phyloP scores from a whole-genome alignment of 2,113 vertebrate genomes.

The Dasypus novemcinctus region DNA sequence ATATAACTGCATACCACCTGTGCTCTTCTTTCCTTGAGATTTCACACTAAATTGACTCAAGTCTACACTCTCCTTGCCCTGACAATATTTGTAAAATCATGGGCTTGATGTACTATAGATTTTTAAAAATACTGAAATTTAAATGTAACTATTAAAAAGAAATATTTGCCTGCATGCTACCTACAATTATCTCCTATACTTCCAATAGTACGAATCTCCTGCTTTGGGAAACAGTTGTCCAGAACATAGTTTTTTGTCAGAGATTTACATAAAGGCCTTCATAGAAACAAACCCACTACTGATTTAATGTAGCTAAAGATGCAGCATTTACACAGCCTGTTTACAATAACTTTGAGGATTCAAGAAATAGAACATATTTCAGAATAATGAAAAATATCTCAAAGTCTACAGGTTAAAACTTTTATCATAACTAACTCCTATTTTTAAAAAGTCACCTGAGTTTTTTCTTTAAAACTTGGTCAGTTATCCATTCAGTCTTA shows the following conservation, averaged over 20 bases:
- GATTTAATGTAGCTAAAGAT: background rate
- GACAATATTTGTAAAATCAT: conserved; percentile 23
- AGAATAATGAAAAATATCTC: conserved; percentile 11
- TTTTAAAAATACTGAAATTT: background rate
- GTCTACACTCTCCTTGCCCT: background rate
- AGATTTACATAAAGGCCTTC: background rate
- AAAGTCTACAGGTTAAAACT: background rate
- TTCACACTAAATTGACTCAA: background rate
- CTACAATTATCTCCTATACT: background rate
- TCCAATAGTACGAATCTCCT: background rate
- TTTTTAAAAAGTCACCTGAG: background rate
- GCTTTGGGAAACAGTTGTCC: background rate
- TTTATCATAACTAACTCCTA: background rate
- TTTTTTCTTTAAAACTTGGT: background rate
- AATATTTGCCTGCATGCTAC: background rate
- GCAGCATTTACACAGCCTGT: background rate
- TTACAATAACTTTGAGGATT: background rate
- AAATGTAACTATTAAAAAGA: background rate
- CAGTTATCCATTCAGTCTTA: background rate
- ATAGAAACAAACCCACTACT: background rate
- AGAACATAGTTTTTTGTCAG: background rate
- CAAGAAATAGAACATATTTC: background rate
- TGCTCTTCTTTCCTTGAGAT: background rate
- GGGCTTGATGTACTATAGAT: background rate
- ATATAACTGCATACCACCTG: background rate